A percentile compares a stretch with the other conserved stretches of the same genome.
phyloP scores from a whole-genome alignment of 2,888 invertebrate genomes.

The Leptothorax acervorum region DNA sequence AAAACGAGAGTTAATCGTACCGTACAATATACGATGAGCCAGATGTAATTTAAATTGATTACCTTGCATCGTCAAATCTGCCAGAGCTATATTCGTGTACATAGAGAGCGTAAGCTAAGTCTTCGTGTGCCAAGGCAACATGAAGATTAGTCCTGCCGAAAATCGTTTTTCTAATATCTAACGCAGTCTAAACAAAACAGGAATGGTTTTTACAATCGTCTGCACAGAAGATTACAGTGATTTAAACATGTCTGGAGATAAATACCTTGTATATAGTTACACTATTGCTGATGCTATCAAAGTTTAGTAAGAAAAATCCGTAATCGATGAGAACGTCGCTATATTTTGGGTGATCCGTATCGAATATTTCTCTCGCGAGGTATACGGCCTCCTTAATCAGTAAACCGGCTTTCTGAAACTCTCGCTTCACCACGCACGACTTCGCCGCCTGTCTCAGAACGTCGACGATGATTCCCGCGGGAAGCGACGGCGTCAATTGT shows the following conservation, averaged over 20 bases:
- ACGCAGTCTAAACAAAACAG: constrained; percentile 87
- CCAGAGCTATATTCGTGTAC: constrained; percentile 97
- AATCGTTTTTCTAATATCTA: constrained; percentile 91
- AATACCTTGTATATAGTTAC: constrained; percentile 93
- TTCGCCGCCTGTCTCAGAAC: constrained; percentile 95
- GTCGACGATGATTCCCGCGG: constrained; percentile 91
- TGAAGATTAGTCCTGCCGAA: constrained; percentile 95
- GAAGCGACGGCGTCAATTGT: constrained; percentile 89
- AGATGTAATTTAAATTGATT: constrained; percentile 69
- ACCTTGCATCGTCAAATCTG: constrained; percentile 92
- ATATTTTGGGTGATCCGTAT: constrained; percentile 91
- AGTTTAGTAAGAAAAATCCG: constrained; percentile 96
- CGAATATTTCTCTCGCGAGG: constrained; percentile 89
- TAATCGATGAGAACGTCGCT: constrained; percentile 95
- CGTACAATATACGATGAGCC: neutral
- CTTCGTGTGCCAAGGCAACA: constrained; percentile 96
- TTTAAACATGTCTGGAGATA: neutral
- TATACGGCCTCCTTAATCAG: constrained; percentile 94
- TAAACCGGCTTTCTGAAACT: constrained; percentile 93
- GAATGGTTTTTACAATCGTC: neutral
- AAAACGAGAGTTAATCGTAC: constrained; percentile 37
- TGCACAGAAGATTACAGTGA: neutral
- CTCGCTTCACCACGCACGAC: constrained; percentile 95
- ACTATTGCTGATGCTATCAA: constrained; percentile 94
- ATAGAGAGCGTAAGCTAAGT: constrained; percentile 96